These are phyloP conservation scores for Hoplodrina blanda DNA, from an alignment of 2,888 invertebrate genomes.

Conservation along the genomic window DNA sequence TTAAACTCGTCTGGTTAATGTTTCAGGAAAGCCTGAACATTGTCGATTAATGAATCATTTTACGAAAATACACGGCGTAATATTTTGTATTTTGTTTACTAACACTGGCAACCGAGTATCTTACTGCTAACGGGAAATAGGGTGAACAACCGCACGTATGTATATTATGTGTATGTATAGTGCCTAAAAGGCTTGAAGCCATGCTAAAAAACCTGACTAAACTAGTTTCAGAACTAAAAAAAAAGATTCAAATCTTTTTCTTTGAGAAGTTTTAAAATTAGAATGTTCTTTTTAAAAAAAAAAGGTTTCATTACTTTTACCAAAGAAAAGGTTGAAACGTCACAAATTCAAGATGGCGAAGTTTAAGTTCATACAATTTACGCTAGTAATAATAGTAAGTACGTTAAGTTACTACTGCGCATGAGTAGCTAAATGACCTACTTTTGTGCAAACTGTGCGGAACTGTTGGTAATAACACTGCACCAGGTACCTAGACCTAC, in stretches of 20 bases:
- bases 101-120: constrained; percentile 46
- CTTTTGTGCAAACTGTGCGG: constrained; percentile 40
- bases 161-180: constrained; percentile 21
- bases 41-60: constrained; percentile 40
- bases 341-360: constrained; percentile 2
- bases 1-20: constrained; percentile 38
- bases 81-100: constrained; percentile 58
- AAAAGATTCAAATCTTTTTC: constrained; percentile 17
- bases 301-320: constrained; percentile 9
- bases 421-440: constrained; percentile 50
- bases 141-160: constrained; percentile 57
- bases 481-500: constrained; percentile 7
- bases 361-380: constrained; percentile 32
- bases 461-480: constrained; percentile 30
- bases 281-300: neutral
- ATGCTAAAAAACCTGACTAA: constrained; percentile 38
- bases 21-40: constrained; percentile 45
- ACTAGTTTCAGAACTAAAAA: constrained; percentile 45
- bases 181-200: constrained; percentile 13
- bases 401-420: constrained; percentile 45
- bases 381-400: constrained; percentile 7
- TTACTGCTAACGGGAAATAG: constrained; percentile 50
- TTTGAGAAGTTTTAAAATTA: constrained; percentile 1
- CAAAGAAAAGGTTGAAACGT: neutral
- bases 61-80: constrained; percentile 16